These are phyloP conservation scores for Spheniscus mendiculus DNA, from an alignment of 2,113 vertebrate species.

Conservation along the genomic window DNA sequence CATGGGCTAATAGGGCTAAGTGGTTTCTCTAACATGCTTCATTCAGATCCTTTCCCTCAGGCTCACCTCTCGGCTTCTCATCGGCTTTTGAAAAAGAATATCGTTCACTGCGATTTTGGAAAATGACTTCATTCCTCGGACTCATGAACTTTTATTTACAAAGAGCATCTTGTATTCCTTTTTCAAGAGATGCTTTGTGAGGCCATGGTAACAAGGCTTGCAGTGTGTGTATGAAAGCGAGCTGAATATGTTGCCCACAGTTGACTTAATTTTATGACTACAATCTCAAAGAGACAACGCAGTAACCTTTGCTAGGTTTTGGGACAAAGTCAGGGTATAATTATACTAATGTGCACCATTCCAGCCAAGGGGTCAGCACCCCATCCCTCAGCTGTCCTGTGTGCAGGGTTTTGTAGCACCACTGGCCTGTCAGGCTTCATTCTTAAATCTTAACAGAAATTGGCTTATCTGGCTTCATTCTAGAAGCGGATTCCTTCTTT, in stretches of 20 bases:
- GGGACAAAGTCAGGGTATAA: not conserved
- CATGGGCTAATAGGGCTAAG: not conserved
- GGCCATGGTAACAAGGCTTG: slow-evolving; percentile 75
- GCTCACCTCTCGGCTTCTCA: slow-evolving; percentile 39
- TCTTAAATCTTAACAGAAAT: not conserved
- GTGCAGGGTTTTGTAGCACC: not conserved
- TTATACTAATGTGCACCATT: not conserved
- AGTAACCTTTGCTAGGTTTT: slow-evolving; percentile 43
- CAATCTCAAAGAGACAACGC: slow-evolving; percentile 36
- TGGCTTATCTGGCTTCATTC: rapidly evolving
- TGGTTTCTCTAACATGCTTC: slow-evolving; percentile 29
- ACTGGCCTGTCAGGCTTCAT: not conserved
- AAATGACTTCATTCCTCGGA: slow-evolving; percentile 79
- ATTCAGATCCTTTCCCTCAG: slow-evolving; percentile 18
- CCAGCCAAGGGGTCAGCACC: not conserved
- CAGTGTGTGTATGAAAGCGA: slow-evolving; percentile 72
- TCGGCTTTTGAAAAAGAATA: slow-evolving; percentile 44
- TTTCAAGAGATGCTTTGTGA: slow-evolving; percentile 84
- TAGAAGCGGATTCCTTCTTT: not conserved
- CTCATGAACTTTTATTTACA: slow-evolving; percentile 85
- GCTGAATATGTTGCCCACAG: slow-evolving; percentile 57
- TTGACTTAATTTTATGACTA: slow-evolving; percentile 56
- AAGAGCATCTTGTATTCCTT: slow-evolving; percentile 82
- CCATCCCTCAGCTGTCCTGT: not conserved
- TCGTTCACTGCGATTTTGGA: slow-evolving; percentile 67